Conservation (phyloP, 2,797 vertebrate genomes). For the Tympanoctomys barrerae region DNA sequence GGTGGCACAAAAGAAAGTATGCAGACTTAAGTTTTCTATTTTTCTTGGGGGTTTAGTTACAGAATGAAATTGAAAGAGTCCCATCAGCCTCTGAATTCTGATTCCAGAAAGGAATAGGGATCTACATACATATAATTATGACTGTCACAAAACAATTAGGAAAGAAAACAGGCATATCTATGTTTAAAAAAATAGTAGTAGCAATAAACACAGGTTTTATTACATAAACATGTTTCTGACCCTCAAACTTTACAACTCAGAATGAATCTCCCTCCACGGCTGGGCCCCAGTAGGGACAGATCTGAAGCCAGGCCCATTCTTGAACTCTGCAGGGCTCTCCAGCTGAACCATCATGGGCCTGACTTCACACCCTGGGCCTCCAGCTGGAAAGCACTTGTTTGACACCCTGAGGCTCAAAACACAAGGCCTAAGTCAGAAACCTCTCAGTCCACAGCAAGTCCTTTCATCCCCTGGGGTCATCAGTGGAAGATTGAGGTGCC, state of each 20-base stretch:
- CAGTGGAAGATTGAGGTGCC: background rate
- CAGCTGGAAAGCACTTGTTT: background rate
- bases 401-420: background rate
- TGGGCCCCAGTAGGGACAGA: background rate
- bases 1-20: background rate
- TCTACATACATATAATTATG: background rate
- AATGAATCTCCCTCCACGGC: background rate
- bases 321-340: background rate
- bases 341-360: background rate
- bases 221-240: background rate
- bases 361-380: background rate
- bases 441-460: background rate
- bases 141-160: background rate
- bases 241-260: background rate
- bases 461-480: too few species aligned
- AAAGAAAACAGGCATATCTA: background rate
- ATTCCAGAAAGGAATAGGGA: background rate
- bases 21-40: background rate
- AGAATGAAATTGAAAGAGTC: background rate
- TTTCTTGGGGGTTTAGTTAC: constrained; percentile 23
- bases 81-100: background rate
- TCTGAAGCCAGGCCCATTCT: background rate
- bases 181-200: background rate
- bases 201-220: background rate
- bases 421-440: background rate